Evolutionary conservation across 2,797 vertebrate genomes (phyloP).

Genomic region (Phalloptychus januarius): DNA sequence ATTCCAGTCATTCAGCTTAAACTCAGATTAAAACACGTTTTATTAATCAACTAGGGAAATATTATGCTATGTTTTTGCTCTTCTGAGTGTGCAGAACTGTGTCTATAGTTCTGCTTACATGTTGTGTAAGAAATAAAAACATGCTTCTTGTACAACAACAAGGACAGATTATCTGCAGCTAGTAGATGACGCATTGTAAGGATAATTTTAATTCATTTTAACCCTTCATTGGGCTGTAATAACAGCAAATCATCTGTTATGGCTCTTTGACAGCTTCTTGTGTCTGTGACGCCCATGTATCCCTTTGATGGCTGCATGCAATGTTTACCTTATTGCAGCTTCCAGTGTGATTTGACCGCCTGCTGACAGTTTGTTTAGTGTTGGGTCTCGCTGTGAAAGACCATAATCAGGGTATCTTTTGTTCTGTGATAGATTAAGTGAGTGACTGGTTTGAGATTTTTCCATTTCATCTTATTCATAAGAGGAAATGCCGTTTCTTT

Average conservation of each 20-base stretch:
- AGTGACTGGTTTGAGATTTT: conserved; percentile 51
- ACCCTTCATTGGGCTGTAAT: background rate
- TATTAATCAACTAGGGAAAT: background rate
- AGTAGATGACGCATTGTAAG: background rate
- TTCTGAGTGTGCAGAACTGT: background rate
- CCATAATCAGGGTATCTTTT: conserved; percentile 55
- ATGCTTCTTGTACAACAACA: background rate
- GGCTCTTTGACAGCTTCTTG: conserved; percentile 11
- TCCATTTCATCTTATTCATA: conserved; percentile 43
- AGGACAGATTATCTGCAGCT: background rate
- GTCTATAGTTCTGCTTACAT: background rate
- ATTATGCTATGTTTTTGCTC: background rate
- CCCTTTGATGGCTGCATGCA: conserved; percentile 45
- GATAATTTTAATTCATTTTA: background rate
- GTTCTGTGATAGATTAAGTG: conserved; percentile 55
- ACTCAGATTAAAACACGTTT: background rate
- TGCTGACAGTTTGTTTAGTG: conserved; percentile 58
- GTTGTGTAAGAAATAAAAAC: background rate
- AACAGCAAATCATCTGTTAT: background rate
- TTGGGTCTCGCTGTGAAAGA: conserved; percentile 40
- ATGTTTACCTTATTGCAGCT: conserved; percentile 48
- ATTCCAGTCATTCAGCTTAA: background rate
- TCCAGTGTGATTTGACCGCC: conserved; percentile 42
- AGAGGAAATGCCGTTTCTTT: conserved; percentile 29
- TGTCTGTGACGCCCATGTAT: conserved; percentile 15